Base-by-base conservation (phyloP, 2,888 invertebrate genomes). In the Watsonalla cultraria region DNA sequence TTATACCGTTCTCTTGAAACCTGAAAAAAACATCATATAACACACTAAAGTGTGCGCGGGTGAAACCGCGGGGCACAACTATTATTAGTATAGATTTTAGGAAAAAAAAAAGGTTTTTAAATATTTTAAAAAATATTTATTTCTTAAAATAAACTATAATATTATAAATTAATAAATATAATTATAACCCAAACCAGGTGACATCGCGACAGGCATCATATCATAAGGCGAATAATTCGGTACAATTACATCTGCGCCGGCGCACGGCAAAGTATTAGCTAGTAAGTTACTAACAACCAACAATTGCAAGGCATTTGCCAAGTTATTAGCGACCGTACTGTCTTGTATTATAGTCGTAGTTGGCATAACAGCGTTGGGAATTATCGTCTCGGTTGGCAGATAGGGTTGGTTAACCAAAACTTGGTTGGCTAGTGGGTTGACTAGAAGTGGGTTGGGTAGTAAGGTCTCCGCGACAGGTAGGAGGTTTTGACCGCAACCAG, bases 251-350 rank as follows among this genome's bases (percentile, higher is more conserved):
- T 74, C 74, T 0, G 63, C 37, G 14, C 49, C 65, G 6, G 70
- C 60, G 0, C 68, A 66, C 0, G 84, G 82, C 37, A 88, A 56
- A 0, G 82, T 84, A 45, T 77, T 82, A 51, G 84, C 80, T 0
- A 89, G 54, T 1, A 88, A 59, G 51, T 82, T 88, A 63, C 86
- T 85, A 0, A 89, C 88, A 0, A 88, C 80, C 0, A 89, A 53
- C 15, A 89, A 62, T 47, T 89, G 88, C 5, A 89, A 60, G 0
- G 86, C 81, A 57, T 88, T 86, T 0, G 87, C 88, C 34, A 89
- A 54, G 49, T 80, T 88, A 50, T 81, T 87, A 0, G 86, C 85
- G 0, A 88, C 86, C 2, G 80, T 76, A 49, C 80, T 82, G 14
- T 88, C 88, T 56, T 86, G 83, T 1, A 83, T 76, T 0, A 85